Percentiles rank a stretch among this genome's conserved stretches.
These are phyloP conservation scores for Pelecanus crispus DNA, from an alignment of 2,113 vertebrate species.

Conservation along the genomic window DNA sequence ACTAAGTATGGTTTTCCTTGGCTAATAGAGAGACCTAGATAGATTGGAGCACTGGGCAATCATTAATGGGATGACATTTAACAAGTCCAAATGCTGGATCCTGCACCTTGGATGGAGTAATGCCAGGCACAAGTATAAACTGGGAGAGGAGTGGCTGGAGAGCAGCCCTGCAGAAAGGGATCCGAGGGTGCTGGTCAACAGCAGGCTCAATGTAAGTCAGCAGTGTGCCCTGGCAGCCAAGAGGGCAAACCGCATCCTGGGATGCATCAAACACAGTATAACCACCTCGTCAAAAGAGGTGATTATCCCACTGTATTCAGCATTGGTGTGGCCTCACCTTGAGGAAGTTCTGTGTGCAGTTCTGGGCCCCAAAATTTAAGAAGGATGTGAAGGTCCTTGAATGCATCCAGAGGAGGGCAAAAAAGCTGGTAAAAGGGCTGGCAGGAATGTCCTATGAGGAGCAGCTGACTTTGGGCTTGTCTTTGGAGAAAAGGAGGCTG, in stretches of 20 bases:
- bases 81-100: neutral
- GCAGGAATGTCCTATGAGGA: neutral
- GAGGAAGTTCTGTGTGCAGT: neutral
- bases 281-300: accelerated
- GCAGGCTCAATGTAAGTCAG: neutral
- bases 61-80: neutral
- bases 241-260: no score
- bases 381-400: neutral
- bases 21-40: neutral
- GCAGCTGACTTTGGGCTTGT: neutral
- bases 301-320: accelerated
- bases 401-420: neutral
- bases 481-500: no score
- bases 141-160: neutral
- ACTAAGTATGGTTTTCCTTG: neutral
- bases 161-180: neutral
- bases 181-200: neutral
- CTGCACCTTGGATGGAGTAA: neutral
- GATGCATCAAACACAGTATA: no score
- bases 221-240: neutral
- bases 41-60: neutral
- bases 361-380: neutral
- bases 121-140: neutral
- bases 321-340: accelerated
- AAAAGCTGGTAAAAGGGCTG: neutral